Base-by-base conservation (phyloP, 2,113 vertebrate species). In the Aythya baeri region DNA sequence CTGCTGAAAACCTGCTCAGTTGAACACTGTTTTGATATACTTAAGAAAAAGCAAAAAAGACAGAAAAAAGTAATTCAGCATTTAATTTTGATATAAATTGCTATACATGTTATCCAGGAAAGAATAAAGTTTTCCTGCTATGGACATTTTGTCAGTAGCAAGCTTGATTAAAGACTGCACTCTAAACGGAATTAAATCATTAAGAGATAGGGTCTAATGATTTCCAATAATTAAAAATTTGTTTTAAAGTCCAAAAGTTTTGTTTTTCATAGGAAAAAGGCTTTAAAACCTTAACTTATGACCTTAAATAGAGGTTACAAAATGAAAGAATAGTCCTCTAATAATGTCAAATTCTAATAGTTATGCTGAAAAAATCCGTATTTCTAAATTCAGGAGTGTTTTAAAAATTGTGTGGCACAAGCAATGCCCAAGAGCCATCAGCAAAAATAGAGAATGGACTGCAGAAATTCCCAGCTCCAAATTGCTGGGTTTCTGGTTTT, bases 221-320 rank as follows among this genome's bases (percentile, higher is more conserved):
- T 87, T 90, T 84, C 38, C 55, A 91, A 46, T 18, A 93, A 95
- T 77, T 88, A 85, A 18, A 61, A 62, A 25, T 11, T n/a, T 15
- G 13, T 36, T 92, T 83, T 66, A 29, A 65, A 68, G 63, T 65
- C 32, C 29, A 12, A 11, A 91, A 59, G 25, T 55, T 38, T 82
- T 93, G 70, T 54, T 96, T 89, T 88, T 72, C 55, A 87, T 32
- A 9, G 34, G 11, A 22, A 31, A 86, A 9, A 92, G 26, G 13
- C 20, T 92, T 96, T 17, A 26, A 68, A 94, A 41, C 52, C 49
- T 13, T 76, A 46, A 93, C 84, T 94, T 91, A 71, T 57, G 17
- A 65, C 34, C 46, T 76, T 82, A 88, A 86, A 92, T 62, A 23
- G 62, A 83, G 84, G 31, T 18, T 77, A 77, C 11, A 76, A 89